These are phyloP conservation scores for Bujurquina vittata DNA, from an alignment of 2,113 vertebrate genomes.

Conservation along the genomic window DNA sequence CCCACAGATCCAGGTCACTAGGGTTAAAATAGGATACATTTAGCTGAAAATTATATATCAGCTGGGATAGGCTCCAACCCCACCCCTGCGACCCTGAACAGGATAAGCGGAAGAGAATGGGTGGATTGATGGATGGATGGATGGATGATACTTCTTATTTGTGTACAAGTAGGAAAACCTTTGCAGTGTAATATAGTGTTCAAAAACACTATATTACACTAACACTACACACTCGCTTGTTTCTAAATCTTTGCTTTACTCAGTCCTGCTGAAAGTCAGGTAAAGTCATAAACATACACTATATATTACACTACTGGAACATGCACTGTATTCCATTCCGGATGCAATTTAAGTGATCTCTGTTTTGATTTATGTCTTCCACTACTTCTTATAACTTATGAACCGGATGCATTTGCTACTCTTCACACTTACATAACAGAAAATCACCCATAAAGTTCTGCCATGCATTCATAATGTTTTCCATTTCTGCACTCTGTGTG, in stretches of 20 bases:
- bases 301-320: neutral
- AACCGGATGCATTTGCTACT: conserved; percentile 35
- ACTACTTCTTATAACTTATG: conserved; percentile 26
- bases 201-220: no score
- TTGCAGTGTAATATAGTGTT: neutral
- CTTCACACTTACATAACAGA: conserved; percentile 52
- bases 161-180: neutral
- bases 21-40: neutral
- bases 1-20: neutral
- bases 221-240: no score
- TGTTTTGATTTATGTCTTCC: conserved; percentile 19
- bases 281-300: neutral
- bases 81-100: no score
- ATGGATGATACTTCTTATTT: neutral
- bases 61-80: no score
- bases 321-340: neutral
- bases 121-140: no score
- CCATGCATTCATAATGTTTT: conserved; percentile 64
- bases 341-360: conserved; percentile 35
- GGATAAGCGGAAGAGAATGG: no score
- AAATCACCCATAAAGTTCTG: conserved; percentile 34
- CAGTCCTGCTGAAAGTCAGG: neutral
- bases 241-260: neutral
- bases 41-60: neutral
- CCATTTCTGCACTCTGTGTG: conserved; percentile 38